Percentiles rank a stretch among this genome's conserved stretches.
Evolutionary conservation across 2,888 invertebrate genomes (phyloP).

Genomic region (Campoplex capitator): DNA sequence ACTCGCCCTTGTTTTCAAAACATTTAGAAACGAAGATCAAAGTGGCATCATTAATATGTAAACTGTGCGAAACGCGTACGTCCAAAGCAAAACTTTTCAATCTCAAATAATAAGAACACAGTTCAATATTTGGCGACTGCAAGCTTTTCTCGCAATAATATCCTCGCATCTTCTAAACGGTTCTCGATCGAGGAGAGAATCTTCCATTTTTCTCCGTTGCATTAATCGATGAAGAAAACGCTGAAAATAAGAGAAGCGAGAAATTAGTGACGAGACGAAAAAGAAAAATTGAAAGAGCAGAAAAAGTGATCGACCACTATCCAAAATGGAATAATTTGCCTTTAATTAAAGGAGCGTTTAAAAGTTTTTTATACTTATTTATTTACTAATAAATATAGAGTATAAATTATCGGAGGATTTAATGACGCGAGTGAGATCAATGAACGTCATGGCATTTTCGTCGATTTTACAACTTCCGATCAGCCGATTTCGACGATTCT

Average conservation of each 20-base stretch:
- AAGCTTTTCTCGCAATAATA: neutral
- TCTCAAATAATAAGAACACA: too few species aligned
- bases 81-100: too few species aligned
- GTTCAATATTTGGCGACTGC: neutral
- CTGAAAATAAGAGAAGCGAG: constrained; percentile 27
- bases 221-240: constrained; percentile 1
- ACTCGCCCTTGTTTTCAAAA: neutral
- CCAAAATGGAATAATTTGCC: neutral
- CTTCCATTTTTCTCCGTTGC: neutral
- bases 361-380: neutral
- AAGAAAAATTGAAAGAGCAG: neutral
- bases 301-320: neutral
- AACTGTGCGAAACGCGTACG: too few species aligned
- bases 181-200: neutral
- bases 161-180: neutral
- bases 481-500: neutral
- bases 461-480: too few species aligned
- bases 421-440: neutral
- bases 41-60: too few species aligned
- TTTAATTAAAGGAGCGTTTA: neutral
- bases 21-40: neutral
- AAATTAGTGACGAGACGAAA: neutral
- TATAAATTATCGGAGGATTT: neutral
- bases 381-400: neutral
- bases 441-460: too few species aligned